Base-by-base conservation (phyloP, 2,888 invertebrate species). In the Heliconius cydno region DNA sequence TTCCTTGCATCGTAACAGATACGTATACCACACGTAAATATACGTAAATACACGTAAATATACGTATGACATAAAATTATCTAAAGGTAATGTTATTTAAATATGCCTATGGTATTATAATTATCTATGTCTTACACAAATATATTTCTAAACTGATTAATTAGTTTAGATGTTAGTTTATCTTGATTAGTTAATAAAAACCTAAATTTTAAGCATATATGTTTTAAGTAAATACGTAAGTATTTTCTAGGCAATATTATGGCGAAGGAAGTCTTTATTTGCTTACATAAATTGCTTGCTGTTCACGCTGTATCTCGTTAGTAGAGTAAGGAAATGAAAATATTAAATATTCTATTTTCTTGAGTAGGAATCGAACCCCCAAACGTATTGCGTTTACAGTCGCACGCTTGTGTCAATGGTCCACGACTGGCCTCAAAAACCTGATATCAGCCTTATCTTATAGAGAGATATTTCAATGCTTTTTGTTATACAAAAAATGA, bases 1-100 rank as follows among this genome's bases (percentile, higher is more conserved):
- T 68, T 68, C n/a, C 68, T 12, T 68, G 6, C 38, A 38, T 68
- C 68, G 68, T 68, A 38, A 68, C 68, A 68, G 19, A 46, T 6
- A 46, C 12, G 34, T 34, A 34, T 34, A 7, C 7, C 34, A 34
- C 1, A 34, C 34, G 34, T 34, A 34, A 7, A 34, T 34, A 34
- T 7, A 34, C 34, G 34, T 34, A 34, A 34, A 30, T 30, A 34
- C 1, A 34, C 34, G 34, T 34, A 34, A 34, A 34, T 34, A 34
- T 34, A 34, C 34, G 34, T 34, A 34, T 38, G 7, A 38, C 68
- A 38, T n/a, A 68, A n/a, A 41, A 25, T 38, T 41, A n/a, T 68
- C 13, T 19, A 68, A n/a, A 15, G 12, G 10, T 19, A 28, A 30
- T 67, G 10, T 67, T 34, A 28, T 7, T 34, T 34, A 34, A 34